Base-by-base conservation (phyloP, 2,113 vertebrate species). In the Eubucco bourcierii region DNA sequence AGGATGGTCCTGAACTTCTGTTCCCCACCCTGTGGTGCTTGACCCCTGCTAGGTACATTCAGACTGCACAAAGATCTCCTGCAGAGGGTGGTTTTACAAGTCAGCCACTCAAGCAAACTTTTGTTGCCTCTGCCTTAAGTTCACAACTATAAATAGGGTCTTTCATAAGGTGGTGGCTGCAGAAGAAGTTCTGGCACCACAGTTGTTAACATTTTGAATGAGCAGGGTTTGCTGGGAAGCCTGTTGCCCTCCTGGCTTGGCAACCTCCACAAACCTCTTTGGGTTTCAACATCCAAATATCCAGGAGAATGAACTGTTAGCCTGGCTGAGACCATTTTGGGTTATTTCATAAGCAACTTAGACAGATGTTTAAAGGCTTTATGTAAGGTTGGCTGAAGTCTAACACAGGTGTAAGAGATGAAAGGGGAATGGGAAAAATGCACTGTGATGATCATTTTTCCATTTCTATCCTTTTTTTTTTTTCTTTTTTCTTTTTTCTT, bases 331-430 rank as follows among this genome's bases (percentile, higher is more conserved):
- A 80, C 96, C 84, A 77, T 84, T 78, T 91, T 96, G 94, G 94
- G 96, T 97, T 96, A 96, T 96, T 97, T 97, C 96, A 93, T 94
- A 96, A 97, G 97, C 95, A 90, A 90, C 94, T 97, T 92, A 93
- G 85, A 96, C 98, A 98, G 98, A 97, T 98, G 98, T 94, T 97
- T 95, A 97, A 97, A 97, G 96, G 96, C 95, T 97, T 97, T 97
- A 96, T 95, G 95, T 96, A 96, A 96, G 96, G 95, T 95, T 97
- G 97, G 97, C 95, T 96, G 95, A 95, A 96, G 97, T 96, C 97
- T 97, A 97, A 97, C 97, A 97, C 98, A 98, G 98, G 98, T 98
- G 97, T 98, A 97, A 91, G 97, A 97, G 97, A 98, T 98, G 97
- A 98, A 98, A 98, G 97, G 94, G 95, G 82, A 97, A 95, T 94